Percentiles rank a stretch among this genome's conserved stretches.
These are phyloP conservation scores for Nomada fabriciana DNA, from an alignment of 2,888 invertebrate genomes.

Conservation along the genomic window DNA sequence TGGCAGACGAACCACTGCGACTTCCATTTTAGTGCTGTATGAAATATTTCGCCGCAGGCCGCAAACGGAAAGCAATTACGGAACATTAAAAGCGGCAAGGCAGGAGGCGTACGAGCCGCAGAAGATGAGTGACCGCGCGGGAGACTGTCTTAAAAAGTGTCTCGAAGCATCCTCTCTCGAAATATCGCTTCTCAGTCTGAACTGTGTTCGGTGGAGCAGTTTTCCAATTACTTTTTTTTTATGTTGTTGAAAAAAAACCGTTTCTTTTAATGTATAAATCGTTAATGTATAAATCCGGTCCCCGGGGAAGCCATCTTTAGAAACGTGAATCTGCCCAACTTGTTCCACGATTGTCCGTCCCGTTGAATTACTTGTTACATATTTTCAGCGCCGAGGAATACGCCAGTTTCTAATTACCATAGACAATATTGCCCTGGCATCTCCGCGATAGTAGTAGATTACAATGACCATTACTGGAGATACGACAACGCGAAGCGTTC, in stretches of 20 bases:
- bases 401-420: background rate
- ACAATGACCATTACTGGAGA: background rate
- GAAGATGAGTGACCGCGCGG: conserved; percentile 64
- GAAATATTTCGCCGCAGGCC: conserved; percentile 74
- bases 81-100: conserved; percentile 69
- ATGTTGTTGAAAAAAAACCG: no score
- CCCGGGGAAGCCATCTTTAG: no score
- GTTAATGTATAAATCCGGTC: no score
- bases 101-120: conserved; percentile 52
- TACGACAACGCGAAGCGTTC: background rate
- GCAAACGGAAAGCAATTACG: conserved; percentile 74
- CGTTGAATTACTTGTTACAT: no score
- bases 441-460: background rate
- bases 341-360: no score
- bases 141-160: conserved; percentile 60
- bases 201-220: no score
- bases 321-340: no score
- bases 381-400: background rate
- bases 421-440: background rate
- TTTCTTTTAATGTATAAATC: no score
- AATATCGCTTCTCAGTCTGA: background rate
- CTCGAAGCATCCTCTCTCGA: conserved; percentile 8
- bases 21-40: conserved; percentile 64
- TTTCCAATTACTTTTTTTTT: no score
- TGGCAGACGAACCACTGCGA: conserved; percentile 52